phyloP scores from a whole-genome alignment of 92 coral and sea anemone species.

The Blastomussa wellsi region DNA sequence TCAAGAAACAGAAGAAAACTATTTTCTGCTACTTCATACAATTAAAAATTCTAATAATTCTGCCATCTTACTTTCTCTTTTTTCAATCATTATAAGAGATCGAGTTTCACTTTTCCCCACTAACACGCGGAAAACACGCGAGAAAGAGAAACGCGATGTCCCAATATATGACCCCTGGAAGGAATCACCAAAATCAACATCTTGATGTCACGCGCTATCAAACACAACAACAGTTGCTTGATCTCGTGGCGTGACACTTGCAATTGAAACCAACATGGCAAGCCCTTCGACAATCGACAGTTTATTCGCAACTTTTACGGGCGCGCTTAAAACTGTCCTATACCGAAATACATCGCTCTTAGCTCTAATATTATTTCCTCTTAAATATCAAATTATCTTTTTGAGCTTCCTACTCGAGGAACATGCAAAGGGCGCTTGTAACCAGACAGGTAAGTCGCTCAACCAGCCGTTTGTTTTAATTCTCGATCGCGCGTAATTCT shows the following conservation, averaged over 20 bases:
- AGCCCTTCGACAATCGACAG: conserved; percentile 55
- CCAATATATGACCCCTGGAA: too few species aligned
- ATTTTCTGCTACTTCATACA: too few species aligned
- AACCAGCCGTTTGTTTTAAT: neutral
- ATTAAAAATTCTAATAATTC: too few species aligned
- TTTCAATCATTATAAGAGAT: too few species aligned
- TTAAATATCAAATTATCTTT: conserved; percentile 71
- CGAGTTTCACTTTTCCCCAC: too few species aligned
- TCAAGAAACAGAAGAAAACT: too few species aligned
- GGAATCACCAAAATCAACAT: too few species aligned
- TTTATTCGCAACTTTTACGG: conserved; percentile 73
- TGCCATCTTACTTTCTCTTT: too few species aligned
- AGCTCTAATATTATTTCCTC: conserved; percentile 58
- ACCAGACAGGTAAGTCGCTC: conserved; percentile 56
- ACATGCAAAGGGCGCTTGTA: conserved; percentile 45
- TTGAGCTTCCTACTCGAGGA: conserved; percentile 71
- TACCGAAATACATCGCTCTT: conserved; percentile 62
- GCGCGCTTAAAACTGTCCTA: conserved; percentile 46
- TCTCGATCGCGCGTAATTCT: neutral
- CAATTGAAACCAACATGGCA: conserved; percentile 40
- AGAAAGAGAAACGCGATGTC: too few species aligned
- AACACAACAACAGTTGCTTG: too few species aligned
- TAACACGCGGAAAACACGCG: too few species aligned
- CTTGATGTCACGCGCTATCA: too few species aligned
- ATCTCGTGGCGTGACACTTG: neutral